Evolutionary conservation across 35 echinoderm and acorn worm genomes (phyloP).

Genomic region (Nesometra sesokonis): DNA sequence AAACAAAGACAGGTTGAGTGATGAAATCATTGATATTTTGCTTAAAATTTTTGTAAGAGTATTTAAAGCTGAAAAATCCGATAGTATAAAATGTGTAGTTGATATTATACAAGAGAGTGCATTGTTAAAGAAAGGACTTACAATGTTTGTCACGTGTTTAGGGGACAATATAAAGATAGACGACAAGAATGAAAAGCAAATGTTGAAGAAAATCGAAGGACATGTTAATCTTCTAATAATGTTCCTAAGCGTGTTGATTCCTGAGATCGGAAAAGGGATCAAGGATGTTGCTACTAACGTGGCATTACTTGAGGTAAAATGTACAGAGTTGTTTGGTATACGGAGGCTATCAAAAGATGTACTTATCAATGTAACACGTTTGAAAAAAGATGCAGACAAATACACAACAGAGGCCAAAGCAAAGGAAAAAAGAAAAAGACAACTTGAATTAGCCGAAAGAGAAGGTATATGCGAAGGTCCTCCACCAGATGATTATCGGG

Average conservation of each 20-base stretch:
- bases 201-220: too few species aligned
- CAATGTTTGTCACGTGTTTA: background rate
- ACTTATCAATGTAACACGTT: background rate
- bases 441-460: background rate
- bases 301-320: background rate
- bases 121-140: background rate
- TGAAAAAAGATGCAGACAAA: background rate
- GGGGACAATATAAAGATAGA: background rate
- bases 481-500: conserved; percentile 68
- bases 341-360: background rate
- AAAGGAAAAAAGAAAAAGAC: background rate
- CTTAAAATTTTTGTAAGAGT: background rate
- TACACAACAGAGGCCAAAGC: background rate
- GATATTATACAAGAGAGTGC: background rate
- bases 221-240: background rate
- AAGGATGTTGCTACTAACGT: background rate
- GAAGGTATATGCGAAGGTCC: background rate
- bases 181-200: background rate
- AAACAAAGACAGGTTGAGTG: background rate
- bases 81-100: background rate
- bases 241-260: background rate
- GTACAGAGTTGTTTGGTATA: background rate
- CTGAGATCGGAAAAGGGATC: background rate
- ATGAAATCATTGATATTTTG: background rate
- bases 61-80: background rate